phyloP scores from a whole-genome alignment of 2,888 invertebrate species.

The Coelogynopora nodosa region DNA sequence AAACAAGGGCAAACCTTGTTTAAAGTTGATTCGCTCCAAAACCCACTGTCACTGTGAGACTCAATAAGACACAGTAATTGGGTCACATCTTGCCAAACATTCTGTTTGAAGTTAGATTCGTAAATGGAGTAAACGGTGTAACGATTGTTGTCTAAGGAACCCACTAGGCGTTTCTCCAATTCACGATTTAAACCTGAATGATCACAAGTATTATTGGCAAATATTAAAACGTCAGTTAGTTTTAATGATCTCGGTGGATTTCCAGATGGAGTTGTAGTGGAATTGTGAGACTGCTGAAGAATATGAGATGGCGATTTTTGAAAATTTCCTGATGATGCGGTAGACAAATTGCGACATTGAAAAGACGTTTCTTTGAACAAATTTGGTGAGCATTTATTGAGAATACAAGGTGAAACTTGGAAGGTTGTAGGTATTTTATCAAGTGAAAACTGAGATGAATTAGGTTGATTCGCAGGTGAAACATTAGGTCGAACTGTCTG shows the following conservation, averaged over 20 bases:
- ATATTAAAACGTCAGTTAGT: background rate
- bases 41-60: background rate
- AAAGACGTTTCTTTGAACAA: background rate
- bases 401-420: background rate
- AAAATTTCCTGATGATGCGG: background rate
- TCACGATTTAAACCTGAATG: background rate
- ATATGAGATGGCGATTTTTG: background rate
- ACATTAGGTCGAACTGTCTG: too few species aligned
- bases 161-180: background rate
- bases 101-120: background rate
- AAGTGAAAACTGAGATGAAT: too few species aligned
- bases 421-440: too few species aligned
- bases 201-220: background rate
- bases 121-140: background rate
- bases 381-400: background rate
- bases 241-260: background rate
- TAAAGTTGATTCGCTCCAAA: background rate
- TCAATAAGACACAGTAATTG: background rate
- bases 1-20: background rate
- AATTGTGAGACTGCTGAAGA: background rate
- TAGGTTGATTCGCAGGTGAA: too few species aligned
- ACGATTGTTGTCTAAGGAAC: background rate
- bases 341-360: background rate
- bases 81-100: background rate
- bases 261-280: background rate